These are phyloP conservation scores for Bettongia penicillata DNA, from an alignment of 2,113 vertebrate genomes.

Conservation along the genomic window DNA sequence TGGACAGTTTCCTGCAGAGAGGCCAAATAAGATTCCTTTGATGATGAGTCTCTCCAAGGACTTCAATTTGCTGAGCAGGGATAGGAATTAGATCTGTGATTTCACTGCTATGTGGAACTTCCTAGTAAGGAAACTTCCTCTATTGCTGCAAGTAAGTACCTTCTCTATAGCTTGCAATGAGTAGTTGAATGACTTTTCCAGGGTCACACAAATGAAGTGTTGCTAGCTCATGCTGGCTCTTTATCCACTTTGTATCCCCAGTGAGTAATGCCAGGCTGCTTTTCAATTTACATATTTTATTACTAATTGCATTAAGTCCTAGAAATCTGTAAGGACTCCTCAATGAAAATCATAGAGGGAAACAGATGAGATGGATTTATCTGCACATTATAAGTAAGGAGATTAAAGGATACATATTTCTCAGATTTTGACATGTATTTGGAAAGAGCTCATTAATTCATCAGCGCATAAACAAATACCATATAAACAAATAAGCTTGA, in stretches of 20 bases:
- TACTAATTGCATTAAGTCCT: neutral
- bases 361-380: neutral
- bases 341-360: neutral
- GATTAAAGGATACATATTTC: neutral
- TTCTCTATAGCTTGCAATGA: neutral
- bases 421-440: neutral
- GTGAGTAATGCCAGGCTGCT: neutral
- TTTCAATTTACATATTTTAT: neutral
- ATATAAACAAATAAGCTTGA: neutral
- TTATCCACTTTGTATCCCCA: neutral
- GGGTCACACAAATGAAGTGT: neutral
- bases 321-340: neutral
- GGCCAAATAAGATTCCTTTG: neutral
- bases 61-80: neutral
- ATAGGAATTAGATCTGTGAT: neutral
- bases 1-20: neutral
- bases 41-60: neutral
- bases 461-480: neutral
- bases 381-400: neutral
- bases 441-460: neutral
- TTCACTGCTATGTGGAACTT: neutral
- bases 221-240: neutral
- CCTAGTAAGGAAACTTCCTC: neutral
- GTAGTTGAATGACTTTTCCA: neutral
- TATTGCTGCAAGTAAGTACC: neutral